These are phyloP conservation scores for Scaptodrosophila latifasciaeformis DNA, from an alignment of 2,888 invertebrate genomes.

Conservation along the genomic window DNA sequence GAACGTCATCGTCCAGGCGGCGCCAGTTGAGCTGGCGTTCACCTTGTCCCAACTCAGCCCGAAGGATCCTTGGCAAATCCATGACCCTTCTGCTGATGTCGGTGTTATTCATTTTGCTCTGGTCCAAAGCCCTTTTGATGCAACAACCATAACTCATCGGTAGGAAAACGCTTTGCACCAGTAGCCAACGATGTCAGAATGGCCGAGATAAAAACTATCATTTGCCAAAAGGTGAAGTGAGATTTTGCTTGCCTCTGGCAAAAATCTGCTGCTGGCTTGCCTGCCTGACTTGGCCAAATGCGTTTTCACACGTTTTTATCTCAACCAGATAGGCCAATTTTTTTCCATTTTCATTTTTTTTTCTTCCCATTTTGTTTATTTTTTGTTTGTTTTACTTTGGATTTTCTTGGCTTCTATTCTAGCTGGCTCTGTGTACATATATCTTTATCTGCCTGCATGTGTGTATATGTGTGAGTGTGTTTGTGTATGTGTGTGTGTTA, in stretches of 20 bases:
- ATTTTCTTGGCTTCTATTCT: no score
- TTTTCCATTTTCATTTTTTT: neutral
- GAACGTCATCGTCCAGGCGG: slow-evolving; percentile 18
- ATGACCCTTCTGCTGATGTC: slow-evolving; percentile 12
- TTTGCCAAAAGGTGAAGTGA: slow-evolving; percentile 63
- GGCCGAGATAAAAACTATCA: slow-evolving; percentile 63
- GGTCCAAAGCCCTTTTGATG: slow-evolving; percentile 57
- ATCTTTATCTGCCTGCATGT: neutral
- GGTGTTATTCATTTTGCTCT: slow-evolving; percentile 17
- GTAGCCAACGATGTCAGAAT: slow-evolving; percentile 1
- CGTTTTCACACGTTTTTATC: slow-evolving; percentile 64
- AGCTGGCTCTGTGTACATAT: no score
- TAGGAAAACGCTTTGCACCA: neutral
- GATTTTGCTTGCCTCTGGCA: slow-evolving; percentile 34
- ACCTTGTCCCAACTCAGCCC: slow-evolving; percentile 21
- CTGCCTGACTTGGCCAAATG: slow-evolving; percentile 49
- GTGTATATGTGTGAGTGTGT: no score
- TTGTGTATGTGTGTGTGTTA: no score
- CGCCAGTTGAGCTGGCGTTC: slow-evolving; percentile 6
- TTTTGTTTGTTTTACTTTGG: no score
- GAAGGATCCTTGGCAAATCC: slow-evolving; percentile 9
- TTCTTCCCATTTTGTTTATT: no score
- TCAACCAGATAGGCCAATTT: neutral
- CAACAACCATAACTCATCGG: slow-evolving; percentile 62
- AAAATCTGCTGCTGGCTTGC: slow-evolving; percentile 15